Percentiles rank a stretch among this genome's conserved stretches.
These are phyloP conservation scores for Echinops telfairi DNA, from an alignment of 2,113 vertebrate species.

Conservation along the genomic window DNA sequence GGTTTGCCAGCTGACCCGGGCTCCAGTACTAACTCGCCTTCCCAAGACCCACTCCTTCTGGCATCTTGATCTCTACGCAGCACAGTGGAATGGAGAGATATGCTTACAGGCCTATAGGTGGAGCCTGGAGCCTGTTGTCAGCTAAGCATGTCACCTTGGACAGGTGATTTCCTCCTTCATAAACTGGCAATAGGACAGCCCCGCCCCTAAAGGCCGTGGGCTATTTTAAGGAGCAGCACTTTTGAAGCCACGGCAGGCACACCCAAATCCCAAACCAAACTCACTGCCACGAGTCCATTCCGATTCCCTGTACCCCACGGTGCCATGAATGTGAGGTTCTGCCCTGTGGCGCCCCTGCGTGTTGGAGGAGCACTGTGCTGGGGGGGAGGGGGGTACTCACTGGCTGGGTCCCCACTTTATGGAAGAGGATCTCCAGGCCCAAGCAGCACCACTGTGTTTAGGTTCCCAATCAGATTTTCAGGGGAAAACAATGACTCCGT, in stretches of 20 bases:
- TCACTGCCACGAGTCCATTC: too few relatives aligned
- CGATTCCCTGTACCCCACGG: too few relatives aligned
- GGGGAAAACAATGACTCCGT: too few relatives aligned
- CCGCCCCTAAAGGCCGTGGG: background rate
- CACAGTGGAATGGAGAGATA: background rate
- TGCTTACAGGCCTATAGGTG: background rate
- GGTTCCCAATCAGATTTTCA: too few relatives aligned
- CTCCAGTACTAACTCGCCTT: too few relatives aligned
- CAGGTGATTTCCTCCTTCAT: background rate
- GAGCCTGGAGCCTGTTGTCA: background rate
- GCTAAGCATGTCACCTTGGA: background rate
- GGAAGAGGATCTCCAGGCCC: too few relatives aligned
- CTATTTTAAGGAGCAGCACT: background rate
- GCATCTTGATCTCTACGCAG: rapidly evolving
- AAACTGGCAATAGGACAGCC: background rate
- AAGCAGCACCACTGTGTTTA: too few relatives aligned
- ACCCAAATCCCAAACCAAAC: too few relatives aligned
- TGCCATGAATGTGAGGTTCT: background rate
- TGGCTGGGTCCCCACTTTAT: too few relatives aligned
- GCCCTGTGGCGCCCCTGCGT: background rate
- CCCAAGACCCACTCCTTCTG: too few relatives aligned
- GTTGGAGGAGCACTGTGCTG: background rate
- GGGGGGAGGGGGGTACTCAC: too few relatives aligned
- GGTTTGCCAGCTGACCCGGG: background rate
- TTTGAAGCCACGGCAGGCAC: background rate